Base-by-base conservation (phyloP, 2,113 vertebrate species). In the Synchiropus splendidus region DNA sequence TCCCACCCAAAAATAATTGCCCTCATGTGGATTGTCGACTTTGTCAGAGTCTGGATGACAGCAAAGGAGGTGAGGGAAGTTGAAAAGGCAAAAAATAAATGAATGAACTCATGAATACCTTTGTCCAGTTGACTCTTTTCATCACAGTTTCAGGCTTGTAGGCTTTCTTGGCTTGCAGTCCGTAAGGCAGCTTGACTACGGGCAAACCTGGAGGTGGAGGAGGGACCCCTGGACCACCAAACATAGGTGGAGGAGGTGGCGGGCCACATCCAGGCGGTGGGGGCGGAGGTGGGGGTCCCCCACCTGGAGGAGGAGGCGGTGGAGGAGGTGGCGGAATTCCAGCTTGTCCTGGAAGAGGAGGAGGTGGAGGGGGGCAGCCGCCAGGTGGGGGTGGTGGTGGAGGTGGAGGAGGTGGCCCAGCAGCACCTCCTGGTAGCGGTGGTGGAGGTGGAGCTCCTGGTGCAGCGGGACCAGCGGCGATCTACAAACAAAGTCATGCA, bases 121-220 rank as follows among this genome's bases (percentile, higher is more conserved):
- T 97, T n/a, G 83, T 87, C 94, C 95, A 99, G 67, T 99, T 99
- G 66, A 96, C 87, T 70, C 92, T 88, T 81, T 93, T 96, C 91
- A 98, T 94, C 2, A 88, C 40, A 0, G 83, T 74, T 27, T 95
- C 92, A 15, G 89, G 88, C n/a, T 85, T 89, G 54, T 94, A 99
- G 16, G 69, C 54, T 56, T 93, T 99, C 76, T 99, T 98, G 39
- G 86, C 79, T 59, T 90, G 80, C 75, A 99, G 90, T 48, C 94
- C 95, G 33, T 91, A 91, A 35, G 95, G 95, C 56, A 94, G 65
- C 17, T 81, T 86, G 35, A 82, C 14, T 10, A 82, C 76, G 18
- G 79, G 75, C 0, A 81, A 68, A 0, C 78, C 70, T 9, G 81
- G 80, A 14, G 88, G 86, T 1, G 86, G 85, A 1, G 86, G 82